Evolutionary conservation across 2,113 vertebrate species (phyloP), one percentile per base, ranked within the genome.

Genomic region (Grammomys surdaster): DNA sequence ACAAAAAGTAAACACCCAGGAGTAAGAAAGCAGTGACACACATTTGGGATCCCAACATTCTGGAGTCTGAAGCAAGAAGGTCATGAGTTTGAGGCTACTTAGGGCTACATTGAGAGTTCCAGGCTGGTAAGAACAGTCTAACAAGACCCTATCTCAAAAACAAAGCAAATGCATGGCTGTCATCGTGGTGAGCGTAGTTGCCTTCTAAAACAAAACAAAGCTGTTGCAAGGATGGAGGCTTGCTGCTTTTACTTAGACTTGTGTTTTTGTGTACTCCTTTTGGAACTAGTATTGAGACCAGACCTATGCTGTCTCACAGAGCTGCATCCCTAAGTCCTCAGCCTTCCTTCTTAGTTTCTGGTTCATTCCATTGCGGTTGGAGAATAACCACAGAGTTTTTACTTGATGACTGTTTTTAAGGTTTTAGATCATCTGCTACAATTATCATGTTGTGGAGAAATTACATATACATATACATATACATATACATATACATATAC

Each of bases 331-430:
- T 24, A 84, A 43, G 14, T n/a, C 22, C 89, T 89, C 60, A 97
- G 58, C 36, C 28, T 60, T 20, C 1, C 4, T 88, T 93, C 92
- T 94, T 48, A 91, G 88, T 95, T 88, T 94, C 31, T 93, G 40
- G 6, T 93, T 91, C 51, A 54, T 80, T 90, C 40, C 51, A n/a
- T 77, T 80, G 16, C n/a, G 43, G 4, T 60, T 77, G 48, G 43
- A 90, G 20, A 84, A 63, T 85, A 33, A 33, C 69, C 48, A 28
- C 46, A 93, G 3, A 93, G 3, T 36, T 94, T 93, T 88, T 76
- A 81, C 43, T 69, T 65, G 65, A 72, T 40, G 46, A 80, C 67
- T 82, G 76, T 73, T 90, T 90, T 88, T 89, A 63, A 89, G 67
- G 26, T 95, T 95, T 85, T 81, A 5, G 89, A 46, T 77, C 43